Base-by-base conservation (phyloP, 2,888 invertebrate species). In the Bellardia bayeri region DNA sequence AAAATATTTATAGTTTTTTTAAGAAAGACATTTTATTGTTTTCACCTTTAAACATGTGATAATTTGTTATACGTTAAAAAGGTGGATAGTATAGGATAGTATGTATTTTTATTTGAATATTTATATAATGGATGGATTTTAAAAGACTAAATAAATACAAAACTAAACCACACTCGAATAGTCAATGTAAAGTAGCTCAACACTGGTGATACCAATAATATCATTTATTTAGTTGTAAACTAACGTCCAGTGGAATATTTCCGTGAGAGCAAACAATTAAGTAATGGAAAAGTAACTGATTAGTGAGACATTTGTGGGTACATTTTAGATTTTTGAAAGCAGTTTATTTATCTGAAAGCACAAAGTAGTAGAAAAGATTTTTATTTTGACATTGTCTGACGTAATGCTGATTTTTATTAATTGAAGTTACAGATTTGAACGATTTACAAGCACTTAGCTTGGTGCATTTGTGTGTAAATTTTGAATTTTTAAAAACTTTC, bases 121-220 rank as follows among this genome's bases (percentile, higher is more conserved):
- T 64, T 64, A n/a, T 64, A 9, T 8, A 64, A 16, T 61, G 13
- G 5, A n/a, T 37, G 5, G 37, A 9, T 16, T 64, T 37, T 64
- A 9, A n/a, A 40, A 64, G 9, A 61, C 13, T 37, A 30, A 37
- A 61, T 33, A 61, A 33, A 30, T 14, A 14, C 13, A 58, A 64
- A 64, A 76, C 40, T 51, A 51, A 76, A 76, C 75, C 33, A 64
- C 64, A 61, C 33, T 63, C 30, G 61, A 14, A 74, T n/a, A n/a
- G 49, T 14, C 42, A 42, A 7, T 42, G 9, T 9, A 45, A 9
- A 45, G 45, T 45, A 13, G 45, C 45, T 45, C 13, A 1, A 45
- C 11, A 45, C 45, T 45, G 13, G 3, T 45, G 3, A 3, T 45
- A 13, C 45, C n/a, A n/a, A 6, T 14, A 16, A 56, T 56, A 9